A percentile compares a stretch with the other conserved stretches of the same genome.
These are phyloP conservation scores for Corticium candelabrum DNA, from an alignment of 37 sponge, comb jelly and placozoan species.

Conservation along the genomic window DNA sequence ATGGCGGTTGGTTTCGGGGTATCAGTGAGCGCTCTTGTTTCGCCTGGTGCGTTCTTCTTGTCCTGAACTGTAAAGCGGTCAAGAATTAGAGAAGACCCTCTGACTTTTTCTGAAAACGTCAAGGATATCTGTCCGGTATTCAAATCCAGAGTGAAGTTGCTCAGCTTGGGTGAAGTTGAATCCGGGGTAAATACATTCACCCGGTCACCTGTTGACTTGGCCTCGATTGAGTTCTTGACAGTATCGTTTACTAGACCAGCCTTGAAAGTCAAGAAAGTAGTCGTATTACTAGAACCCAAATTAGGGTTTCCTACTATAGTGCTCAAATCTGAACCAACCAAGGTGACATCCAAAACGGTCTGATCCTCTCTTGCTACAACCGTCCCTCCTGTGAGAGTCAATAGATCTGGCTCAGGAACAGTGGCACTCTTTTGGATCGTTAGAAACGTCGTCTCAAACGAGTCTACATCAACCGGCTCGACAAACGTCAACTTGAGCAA, in stretches of 20 bases:
- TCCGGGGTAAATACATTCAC: constrained; percentile 31
- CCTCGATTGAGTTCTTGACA: constrained; percentile 12
- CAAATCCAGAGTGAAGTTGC: constrained; percentile 50
- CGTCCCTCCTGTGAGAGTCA: background rate
- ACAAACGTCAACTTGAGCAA: constrained; percentile 33
- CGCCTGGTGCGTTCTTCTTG: background rate
- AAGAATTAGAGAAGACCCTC: constrained; percentile 32
- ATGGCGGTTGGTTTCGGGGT: constrained; percentile 17
- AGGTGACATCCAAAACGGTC: background rate
- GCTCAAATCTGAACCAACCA: background rate
- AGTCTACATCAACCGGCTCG: constrained; percentile 52
- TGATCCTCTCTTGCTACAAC: background rate
- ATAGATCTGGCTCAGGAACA: background rate
- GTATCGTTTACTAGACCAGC: constrained; percentile 33
- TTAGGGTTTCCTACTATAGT: background rate
- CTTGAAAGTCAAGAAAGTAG: constrained; percentile 9
- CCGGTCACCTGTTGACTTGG: constrained; percentile 5
- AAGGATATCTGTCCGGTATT: constrained; percentile 37
- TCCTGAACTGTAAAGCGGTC: constrained; percentile 21
- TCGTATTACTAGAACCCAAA: constrained; percentile 1
- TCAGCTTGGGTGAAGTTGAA: constrained; percentile 31
- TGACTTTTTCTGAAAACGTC: constrained; percentile 67
- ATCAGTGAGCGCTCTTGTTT: background rate
- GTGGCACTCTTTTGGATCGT: background rate
- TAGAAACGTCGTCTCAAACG: constrained; percentile 13